phyloP scores from a whole-genome alignment of 1,140 invertebrate genomes.

The Pseudomyrmex dendroicus region DNA sequence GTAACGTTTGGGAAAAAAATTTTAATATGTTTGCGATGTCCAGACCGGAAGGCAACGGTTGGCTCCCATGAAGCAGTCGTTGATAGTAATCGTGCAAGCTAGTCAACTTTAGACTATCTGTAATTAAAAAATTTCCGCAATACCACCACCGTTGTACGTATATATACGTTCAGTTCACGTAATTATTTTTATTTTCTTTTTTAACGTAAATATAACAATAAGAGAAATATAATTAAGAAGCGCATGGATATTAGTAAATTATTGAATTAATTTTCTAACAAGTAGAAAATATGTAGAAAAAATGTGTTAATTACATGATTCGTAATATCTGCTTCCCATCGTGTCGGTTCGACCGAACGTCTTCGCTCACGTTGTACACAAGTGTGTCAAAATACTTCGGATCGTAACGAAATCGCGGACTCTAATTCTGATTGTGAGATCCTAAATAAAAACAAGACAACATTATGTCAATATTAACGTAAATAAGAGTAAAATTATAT shows the following conservation, averaged over 20 bases:
- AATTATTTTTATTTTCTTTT: neutral
- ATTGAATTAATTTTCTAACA: neutral
- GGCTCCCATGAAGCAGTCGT: slow-evolving; percentile 94
- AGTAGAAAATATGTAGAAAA: neutral
- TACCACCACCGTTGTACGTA: neutral
- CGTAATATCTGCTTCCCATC: slow-evolving; percentile 84
- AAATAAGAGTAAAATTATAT: neutral
- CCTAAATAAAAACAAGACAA: neutral
- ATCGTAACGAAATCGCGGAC: neutral
- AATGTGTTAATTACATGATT: slow-evolving; percentile 82
- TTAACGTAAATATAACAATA: neutral
- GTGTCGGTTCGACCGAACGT: slow-evolving; percentile 10
- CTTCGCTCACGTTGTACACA: neutral
- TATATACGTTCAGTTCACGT: neutral
- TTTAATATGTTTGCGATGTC: slow-evolving; percentile 99
- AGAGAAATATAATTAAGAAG: neutral
- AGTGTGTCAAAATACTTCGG: neutral
- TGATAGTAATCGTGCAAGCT: slow-evolving; percentile 98
- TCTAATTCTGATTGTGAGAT: slow-evolving; percentile 1
- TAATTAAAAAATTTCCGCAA: slow-evolving; percentile 70
- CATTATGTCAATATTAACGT: neutral
- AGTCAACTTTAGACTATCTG: slow-evolving; percentile 98
- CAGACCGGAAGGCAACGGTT: slow-evolving; percentile 95
- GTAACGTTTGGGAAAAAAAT: slow-evolving; percentile 98
- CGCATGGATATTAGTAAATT: neutral